These are phyloP conservation scores for Marronus borbonicus DNA, from an alignment of 2,888 invertebrate species.

Conservation along the genomic window DNA sequence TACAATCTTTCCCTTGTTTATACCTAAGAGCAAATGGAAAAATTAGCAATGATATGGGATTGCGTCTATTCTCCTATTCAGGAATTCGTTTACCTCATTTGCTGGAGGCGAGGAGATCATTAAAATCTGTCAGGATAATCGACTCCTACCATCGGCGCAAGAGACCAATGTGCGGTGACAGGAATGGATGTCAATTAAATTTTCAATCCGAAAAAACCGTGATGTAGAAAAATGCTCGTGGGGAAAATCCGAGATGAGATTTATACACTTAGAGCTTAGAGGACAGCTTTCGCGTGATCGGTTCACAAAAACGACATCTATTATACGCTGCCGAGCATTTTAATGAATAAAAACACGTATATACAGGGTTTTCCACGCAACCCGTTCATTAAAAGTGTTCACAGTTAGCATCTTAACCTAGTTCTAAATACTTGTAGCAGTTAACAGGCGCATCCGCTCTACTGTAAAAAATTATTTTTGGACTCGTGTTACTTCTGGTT, in stretches of 20 bases:
- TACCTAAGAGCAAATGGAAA: too few relatives aligned
- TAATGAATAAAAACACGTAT: background rate
- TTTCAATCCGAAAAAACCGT: background rate
- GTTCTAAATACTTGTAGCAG: too few relatives aligned
- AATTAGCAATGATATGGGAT: background rate
- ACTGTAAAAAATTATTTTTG: too few relatives aligned
- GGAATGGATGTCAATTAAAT: conserved; percentile 25
- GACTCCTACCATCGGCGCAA: background rate
- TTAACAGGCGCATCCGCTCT: too few relatives aligned
- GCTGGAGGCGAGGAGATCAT: background rate
- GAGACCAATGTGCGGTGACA: background rate
- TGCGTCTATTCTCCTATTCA: background rate
- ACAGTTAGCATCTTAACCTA: too few relatives aligned
- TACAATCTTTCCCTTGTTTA: too few relatives aligned
- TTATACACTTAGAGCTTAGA: background rate
- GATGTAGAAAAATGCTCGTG: background rate
- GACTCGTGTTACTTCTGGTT: too few relatives aligned
- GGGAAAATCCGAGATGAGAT: conserved; percentile 5
- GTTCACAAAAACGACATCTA: background rate
- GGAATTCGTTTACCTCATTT: conserved; percentile 8
- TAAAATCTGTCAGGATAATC: conserved; percentile 18
- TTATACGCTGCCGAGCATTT: background rate
- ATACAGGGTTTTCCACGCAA: too few relatives aligned
- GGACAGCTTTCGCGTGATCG: background rate
- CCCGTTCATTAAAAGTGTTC: too few relatives aligned